A percentile compares a stretch with the other conserved stretches of the same genome.
phyloP scores from a whole-genome alignment of 2,113 vertebrate species.

The Siniperca knerii region DNA sequence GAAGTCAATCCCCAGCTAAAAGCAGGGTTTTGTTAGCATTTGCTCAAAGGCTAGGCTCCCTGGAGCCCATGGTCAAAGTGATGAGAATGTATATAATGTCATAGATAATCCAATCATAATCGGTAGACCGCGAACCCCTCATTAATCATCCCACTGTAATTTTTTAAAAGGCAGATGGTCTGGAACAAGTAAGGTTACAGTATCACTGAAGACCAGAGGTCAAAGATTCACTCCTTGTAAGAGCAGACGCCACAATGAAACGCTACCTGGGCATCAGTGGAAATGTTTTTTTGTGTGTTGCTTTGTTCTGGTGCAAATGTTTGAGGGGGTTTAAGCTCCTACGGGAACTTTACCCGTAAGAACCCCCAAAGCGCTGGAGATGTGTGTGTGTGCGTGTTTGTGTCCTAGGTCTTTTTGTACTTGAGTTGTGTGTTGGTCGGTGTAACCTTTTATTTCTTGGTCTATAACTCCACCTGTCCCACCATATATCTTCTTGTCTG shows the following conservation, averaged over 20 bases:
- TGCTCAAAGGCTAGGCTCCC: conserved; percentile 70
- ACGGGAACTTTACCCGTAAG: conserved; percentile 73
- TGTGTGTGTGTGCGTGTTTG: background rate
- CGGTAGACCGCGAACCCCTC: conserved; percentile 64
- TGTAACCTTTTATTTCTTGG: background rate
- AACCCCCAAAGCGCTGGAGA: conserved; percentile 74
- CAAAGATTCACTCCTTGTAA: conserved; percentile 49
- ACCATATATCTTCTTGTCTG: background rate
- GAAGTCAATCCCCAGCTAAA: conserved; percentile 82
- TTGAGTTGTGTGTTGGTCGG: background rate
- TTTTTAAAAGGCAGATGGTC: conserved; percentile 82
- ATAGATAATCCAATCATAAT: conserved; percentile 79
- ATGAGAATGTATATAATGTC: conserved; percentile 80
- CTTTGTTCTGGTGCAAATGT: conserved; percentile 30
- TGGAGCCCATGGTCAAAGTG: conserved; percentile 74
- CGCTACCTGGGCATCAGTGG: conserved; percentile 1
- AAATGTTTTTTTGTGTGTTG: conserved; percentile 10
- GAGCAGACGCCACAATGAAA: conserved; percentile 23
- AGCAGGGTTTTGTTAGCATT: conserved; percentile 78
- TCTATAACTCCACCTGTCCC: conserved; percentile 5
- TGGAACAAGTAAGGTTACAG: conserved; percentile 69
- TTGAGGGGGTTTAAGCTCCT: no score
- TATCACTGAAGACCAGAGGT: conserved; percentile 57
- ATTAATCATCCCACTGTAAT: conserved; percentile 82
- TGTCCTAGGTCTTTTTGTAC: background rate